A percentile compares a stretch with the other conserved stretches of the same genome.
Conservation (phyloP, 2,113 vertebrate species). For the Recurvirostra avosetta region DNA sequence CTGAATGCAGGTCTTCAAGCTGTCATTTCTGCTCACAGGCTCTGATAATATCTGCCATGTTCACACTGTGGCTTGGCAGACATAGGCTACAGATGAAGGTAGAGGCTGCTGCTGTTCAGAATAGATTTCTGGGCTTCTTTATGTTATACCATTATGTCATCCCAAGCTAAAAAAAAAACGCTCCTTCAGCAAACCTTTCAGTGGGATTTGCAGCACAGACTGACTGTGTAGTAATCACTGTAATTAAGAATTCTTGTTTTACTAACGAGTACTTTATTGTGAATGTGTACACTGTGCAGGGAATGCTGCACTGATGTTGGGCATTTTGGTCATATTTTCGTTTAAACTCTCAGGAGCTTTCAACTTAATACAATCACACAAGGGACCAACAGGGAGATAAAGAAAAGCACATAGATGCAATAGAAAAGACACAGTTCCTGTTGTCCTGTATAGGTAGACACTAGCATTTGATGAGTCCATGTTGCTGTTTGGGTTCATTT, state of each 20-base stretch:
- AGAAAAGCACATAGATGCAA: background rate
- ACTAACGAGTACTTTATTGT: rapidly evolving
- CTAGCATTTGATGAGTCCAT: background rate
- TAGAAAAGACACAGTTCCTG: background rate
- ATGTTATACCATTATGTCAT: background rate
- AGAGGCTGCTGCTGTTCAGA: background rate
- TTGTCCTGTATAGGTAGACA: background rate
- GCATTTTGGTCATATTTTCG: background rate
- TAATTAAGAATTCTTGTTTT: background rate
- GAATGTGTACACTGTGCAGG: background rate
- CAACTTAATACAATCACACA: background rate
- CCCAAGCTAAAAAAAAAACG: background rate
- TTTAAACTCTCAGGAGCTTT: background rate
- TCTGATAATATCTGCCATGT: rapidly evolving
- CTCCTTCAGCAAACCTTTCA: background rate
- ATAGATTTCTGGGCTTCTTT: background rate
- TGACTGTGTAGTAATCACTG: background rate
- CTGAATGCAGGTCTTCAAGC: background rate
- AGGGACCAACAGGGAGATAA: background rate
- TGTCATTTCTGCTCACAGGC: background rate
- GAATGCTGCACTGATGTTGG: too few relatives aligned
- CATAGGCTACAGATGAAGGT: background rate
- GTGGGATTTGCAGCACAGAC: background rate
- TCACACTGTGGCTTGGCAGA: background rate
- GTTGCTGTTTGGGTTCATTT: background rate